Conservation (phyloP, 1,140 invertebrate species). For the Procambarus virginalis region DNA sequence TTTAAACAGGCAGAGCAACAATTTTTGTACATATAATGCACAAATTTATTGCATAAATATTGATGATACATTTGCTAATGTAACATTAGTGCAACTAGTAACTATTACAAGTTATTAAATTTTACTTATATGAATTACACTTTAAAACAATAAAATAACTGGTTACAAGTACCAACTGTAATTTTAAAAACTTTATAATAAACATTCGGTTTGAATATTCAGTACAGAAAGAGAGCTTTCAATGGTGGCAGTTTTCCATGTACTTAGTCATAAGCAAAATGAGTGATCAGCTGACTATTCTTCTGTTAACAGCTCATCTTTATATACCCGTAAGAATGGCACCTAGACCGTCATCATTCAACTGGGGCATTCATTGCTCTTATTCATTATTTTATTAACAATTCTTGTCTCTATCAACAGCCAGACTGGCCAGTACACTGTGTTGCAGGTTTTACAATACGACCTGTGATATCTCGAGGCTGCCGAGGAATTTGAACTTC, state of each 20-base stretch:
- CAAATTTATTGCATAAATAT: too few relatives aligned
- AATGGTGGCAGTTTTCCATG: neutral
- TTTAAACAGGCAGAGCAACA: too few relatives aligned
- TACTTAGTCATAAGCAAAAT: neutral
- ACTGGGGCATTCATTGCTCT: neutral
- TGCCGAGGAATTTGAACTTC: slow-evolving; percentile 16
- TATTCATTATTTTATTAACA: neutral
- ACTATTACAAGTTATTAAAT: too few relatives aligned
- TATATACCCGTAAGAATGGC: slow-evolving; percentile 4
- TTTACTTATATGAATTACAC: too few relatives aligned
- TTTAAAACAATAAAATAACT: too few relatives aligned
- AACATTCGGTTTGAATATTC: too few relatives aligned
- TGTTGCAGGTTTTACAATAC: slow-evolving; percentile 43
- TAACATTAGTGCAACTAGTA: too few relatives aligned
- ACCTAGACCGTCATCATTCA: neutral
- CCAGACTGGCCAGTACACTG: slow-evolving; percentile 47
- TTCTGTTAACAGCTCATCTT: neutral
- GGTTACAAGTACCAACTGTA: too few relatives aligned
- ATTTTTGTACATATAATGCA: too few relatives aligned
- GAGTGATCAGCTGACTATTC: neutral
- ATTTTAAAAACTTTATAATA: too few relatives aligned
- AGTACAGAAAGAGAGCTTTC: too few relatives aligned
- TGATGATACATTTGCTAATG: too few relatives aligned
- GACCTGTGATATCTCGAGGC: slow-evolving; percentile 49
- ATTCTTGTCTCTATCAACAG: slow-evolving; percentile 1